Percentiles rank a stretch among this genome's conserved stretches.
These are phyloP conservation scores for Trematomus loennbergii DNA, from an alignment of 2,113 vertebrate species.

Conservation along the genomic window DNA sequence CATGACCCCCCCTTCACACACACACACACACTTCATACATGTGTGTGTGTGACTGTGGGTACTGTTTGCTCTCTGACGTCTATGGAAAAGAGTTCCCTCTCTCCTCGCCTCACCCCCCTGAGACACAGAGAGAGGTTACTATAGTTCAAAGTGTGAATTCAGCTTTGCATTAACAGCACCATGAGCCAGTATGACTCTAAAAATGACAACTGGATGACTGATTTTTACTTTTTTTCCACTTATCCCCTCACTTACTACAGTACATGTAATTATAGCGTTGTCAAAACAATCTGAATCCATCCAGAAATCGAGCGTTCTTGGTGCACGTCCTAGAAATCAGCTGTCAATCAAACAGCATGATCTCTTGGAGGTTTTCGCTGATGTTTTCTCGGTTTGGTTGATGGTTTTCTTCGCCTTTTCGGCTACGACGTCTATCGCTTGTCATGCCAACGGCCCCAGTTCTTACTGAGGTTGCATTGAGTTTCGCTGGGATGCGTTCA, in stretches of 20 bases:
- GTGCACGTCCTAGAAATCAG: conserved; percentile 3
- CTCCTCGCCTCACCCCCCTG: not conserved
- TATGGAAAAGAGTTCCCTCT: conserved; percentile 64
- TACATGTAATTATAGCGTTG: not conserved
- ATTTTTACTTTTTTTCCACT: not conserved
- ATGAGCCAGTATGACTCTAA: not conserved
- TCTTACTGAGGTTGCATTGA: too few species aligned
- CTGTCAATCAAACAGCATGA: conserved; percentile 23
- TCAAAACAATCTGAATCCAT: not conserved
- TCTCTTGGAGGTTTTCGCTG: too few species aligned
- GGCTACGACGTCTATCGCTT: too few species aligned
- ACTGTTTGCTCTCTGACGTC: conserved; percentile 57
- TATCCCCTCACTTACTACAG: not conserved
- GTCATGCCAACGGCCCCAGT: not conserved
- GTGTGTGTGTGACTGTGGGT: conserved; percentile 32
- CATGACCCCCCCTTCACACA: conserved; percentile 27
- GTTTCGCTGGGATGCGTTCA: too few species aligned
- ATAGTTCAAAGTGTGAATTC: conserved; percentile 17
- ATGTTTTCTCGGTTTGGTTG: not conserved
- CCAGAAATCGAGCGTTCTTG: not conserved
- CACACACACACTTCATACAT: not conserved
- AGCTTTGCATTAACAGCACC: not conserved
- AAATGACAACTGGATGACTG: conserved; percentile 6
- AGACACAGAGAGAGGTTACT: conserved; percentile 33
- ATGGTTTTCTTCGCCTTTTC: not conserved